Conservation (phyloP, 2,888 invertebrate genomes). For the Oegoconia quadripuncta region DNA sequence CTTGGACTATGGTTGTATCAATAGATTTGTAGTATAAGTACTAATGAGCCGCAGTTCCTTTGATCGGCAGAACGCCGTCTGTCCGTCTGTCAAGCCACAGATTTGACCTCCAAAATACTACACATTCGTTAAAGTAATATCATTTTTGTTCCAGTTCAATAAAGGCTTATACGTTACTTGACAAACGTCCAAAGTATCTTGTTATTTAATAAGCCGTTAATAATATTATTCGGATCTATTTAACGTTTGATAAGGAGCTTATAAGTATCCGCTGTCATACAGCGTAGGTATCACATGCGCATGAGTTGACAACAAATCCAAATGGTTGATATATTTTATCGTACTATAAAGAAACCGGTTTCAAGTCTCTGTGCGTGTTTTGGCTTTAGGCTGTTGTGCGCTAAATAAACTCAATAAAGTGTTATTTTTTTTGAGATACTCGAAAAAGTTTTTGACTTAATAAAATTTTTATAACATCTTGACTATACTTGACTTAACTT, state of each 20-base stretch:
- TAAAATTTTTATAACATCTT: too few relatives aligned
- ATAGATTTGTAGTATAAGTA: constrained; percentile 47
- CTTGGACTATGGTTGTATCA: constrained; percentile 27
- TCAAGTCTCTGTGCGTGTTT: too few relatives aligned
- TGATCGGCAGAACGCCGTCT: constrained; percentile 38
- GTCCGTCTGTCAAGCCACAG: constrained; percentile 39
- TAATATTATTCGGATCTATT: constrained; percentile 58
- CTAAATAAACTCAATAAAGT: too few relatives aligned
- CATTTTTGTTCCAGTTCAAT: too few relatives aligned
- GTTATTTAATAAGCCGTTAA: constrained; percentile 49
- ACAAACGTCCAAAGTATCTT: constrained; percentile 12
- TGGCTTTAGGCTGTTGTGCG: too few relatives aligned
- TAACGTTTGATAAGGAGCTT: constrained; percentile 40
- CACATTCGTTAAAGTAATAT: too few relatives aligned
- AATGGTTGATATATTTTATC: too few relatives aligned
- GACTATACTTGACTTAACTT: too few relatives aligned
- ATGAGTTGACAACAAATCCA: background rate
- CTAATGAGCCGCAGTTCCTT: constrained; percentile 53
- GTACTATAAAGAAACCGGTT: too few relatives aligned
- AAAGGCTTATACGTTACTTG: too few relatives aligned
- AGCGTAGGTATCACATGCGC: background rate
- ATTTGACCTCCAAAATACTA: constrained; percentile 24
- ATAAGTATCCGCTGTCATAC: background rate
- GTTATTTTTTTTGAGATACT: too few relatives aligned
- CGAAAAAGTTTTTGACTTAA: too few relatives aligned